Conservation (phyloP, 1,140 invertebrate species). For the Lepidostoma basale region DNA sequence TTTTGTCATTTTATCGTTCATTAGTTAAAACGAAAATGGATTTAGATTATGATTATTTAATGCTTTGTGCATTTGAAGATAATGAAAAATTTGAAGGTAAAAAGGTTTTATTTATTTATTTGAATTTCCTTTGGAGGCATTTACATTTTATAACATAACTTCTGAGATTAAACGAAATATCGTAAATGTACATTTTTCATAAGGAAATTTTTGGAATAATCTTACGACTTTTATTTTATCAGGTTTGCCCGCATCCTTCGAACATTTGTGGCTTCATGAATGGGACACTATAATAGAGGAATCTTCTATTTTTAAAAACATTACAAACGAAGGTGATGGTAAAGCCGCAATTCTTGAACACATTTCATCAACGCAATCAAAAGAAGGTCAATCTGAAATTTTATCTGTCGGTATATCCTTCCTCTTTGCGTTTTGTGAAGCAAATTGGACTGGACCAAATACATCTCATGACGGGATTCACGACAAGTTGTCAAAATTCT, state of each 20-base stretch:
- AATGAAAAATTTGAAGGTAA: constrained; percentile 48
- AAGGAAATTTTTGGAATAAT: background rate
- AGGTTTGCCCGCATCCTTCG: constrained; percentile 37
- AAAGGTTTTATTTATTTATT: background rate
- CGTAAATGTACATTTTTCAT: background rate
- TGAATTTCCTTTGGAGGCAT: background rate
- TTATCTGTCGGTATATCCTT: constrained; percentile 63
- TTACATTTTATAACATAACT: background rate
- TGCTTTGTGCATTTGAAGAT: constrained; percentile 55
- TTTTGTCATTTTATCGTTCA: background rate
- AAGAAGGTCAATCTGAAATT: constrained; percentile 45
- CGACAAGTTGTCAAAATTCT: constrained; percentile 51
- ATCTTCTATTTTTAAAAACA: constrained; percentile 47
- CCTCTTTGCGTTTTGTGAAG: constrained; percentile 76
- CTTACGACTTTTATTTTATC: background rate
- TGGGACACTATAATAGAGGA: constrained; percentile 49
- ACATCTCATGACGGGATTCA: constrained; percentile 53
- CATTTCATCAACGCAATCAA: constrained; percentile 46
- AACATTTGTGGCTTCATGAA: constrained; percentile 51
- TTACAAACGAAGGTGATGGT: constrained; percentile 47
- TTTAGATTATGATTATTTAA: constrained; percentile 43
- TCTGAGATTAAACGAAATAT: too few relatives aligned
- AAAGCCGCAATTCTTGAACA: constrained; percentile 45
- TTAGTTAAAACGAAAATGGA: constrained; percentile 12
- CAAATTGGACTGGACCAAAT: constrained; percentile 81